Conservation (phyloP, 2,888 invertebrate genomes). For the Hypena proboscidalis region DNA sequence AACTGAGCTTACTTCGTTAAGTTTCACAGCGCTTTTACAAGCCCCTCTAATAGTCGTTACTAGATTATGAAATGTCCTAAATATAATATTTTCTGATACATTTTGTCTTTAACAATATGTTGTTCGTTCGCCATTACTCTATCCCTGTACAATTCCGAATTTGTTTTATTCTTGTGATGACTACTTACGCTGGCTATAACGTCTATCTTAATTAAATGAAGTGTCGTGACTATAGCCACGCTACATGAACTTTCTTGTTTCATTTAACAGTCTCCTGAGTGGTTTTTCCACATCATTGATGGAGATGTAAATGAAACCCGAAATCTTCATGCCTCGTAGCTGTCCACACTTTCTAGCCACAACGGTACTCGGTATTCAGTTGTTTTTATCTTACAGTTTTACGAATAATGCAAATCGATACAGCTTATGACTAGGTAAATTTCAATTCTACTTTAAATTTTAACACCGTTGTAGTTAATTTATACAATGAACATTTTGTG, state of each 20-base stretch:
- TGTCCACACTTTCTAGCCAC: conserved; percentile 56
- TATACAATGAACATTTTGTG: conserved; percentile 41
- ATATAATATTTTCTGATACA: conserved; percentile 55
- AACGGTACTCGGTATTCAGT: conserved; percentile 63
- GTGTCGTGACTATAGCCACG: conserved; percentile 17
- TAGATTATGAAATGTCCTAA: conserved; percentile 53
- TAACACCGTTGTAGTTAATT: conserved; percentile 52
- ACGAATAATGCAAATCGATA: conserved; percentile 70
- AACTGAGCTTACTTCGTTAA: conserved; percentile 74
- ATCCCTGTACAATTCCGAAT: conserved; percentile 85
- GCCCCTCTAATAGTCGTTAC: conserved; percentile 57
- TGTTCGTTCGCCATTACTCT: conserved; percentile 62
- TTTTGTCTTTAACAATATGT: conserved; percentile 52
- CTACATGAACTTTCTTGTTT: conserved; percentile 8
- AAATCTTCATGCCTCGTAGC: conserved; percentile 10
- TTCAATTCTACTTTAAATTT: conserved; percentile 73
- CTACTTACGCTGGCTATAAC: conserved; percentile 41
- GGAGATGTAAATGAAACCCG: conserved; percentile 16
- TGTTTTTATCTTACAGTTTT: conserved; percentile 65
- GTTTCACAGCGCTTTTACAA: conserved; percentile 75
- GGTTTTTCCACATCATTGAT: conserved; percentile 9
- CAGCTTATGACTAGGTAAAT: conserved; percentile 84
- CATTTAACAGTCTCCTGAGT: conserved; percentile 19
- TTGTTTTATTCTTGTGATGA: conserved; percentile 62
- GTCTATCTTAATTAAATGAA: conserved; percentile 36